Conservation (phyloP, 2,888 invertebrate genomes). For the Hirtodrosophila trivittata region DNA sequence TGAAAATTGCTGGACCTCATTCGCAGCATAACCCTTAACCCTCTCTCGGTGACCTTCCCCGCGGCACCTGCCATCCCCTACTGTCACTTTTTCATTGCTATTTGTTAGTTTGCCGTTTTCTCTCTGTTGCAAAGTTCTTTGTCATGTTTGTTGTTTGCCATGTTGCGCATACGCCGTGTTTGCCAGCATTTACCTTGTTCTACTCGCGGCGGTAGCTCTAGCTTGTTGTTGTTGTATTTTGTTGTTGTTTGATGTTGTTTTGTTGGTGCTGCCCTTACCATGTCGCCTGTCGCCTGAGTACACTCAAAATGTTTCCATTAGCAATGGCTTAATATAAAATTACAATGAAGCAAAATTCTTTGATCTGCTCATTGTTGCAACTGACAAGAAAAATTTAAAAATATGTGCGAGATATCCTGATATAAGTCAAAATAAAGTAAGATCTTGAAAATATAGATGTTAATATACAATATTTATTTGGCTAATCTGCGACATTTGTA, state of each 20-base stretch:
- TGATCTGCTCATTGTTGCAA: too few relatives aligned
- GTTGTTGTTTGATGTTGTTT: background rate
- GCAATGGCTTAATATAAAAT: constrained; percentile 56
- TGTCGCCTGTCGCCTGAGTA: constrained; percentile 21
- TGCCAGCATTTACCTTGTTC: constrained; percentile 20
- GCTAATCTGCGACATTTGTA: too few relatives aligned
- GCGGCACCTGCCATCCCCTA: background rate
- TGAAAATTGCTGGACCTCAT: constrained; percentile 45
- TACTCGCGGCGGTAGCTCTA: background rate
- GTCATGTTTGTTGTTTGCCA: constrained; percentile 55
- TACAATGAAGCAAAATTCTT: constrained; percentile 25
- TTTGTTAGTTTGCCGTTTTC: constrained; percentile 47
- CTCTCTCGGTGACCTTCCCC: background rate
- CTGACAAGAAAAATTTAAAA: too few relatives aligned
- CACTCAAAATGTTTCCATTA: constrained; percentile 64
- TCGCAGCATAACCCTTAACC: background rate
- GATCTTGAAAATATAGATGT: too few relatives aligned
- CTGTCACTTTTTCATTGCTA: constrained; percentile 61
- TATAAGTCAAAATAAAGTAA: too few relatives aligned
- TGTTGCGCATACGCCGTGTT: constrained; percentile 54
- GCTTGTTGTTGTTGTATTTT: background rate
- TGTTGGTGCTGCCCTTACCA: too few relatives aligned
- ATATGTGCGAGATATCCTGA: too few relatives aligned
- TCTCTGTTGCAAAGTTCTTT: constrained; percentile 50
- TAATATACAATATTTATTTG: too few relatives aligned